Evolutionary conservation across 2,888 invertebrate species (phyloP), one percentile per base, ranked within the genome.

Genomic region (Scaptomyza polygonia): DNA sequence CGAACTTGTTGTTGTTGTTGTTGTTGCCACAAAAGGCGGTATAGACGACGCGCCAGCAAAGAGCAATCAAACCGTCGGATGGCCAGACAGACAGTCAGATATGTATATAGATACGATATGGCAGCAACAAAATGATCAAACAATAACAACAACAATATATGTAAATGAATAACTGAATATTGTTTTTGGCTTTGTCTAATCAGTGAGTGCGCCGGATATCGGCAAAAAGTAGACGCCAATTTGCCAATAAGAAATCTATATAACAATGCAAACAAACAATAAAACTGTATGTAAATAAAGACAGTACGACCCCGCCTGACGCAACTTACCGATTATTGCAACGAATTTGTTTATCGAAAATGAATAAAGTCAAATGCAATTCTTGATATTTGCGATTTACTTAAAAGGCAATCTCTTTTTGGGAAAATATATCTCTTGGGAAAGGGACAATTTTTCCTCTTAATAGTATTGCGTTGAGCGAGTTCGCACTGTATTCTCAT

Each of bases 1-100:
- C 67, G 71, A 75, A 85, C 72, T 85, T n/a, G n/a, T n/a, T 76
- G 72, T 79, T 75, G 85, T 81, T 71, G 62, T 42, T 25, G 43
- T 8, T 21, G 12, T n/a, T 43, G 47, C 82, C 74, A 44, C 74
- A 81, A 74, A 84, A 67, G 79, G 85, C 64, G 70, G 5, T 25
- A 5, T 5, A 25, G 25, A 25, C 62, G 18, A 48, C 79, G 67
- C 69, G 70, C 40, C 32, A 51, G 39, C 21, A 34, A 39, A 66
- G 18, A 49, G 30, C 45, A 42, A 34, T 47, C 21, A 51, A 39
- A 42, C 14, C 25, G 21, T 39, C 36, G 49, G 61, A 32, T 40
- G 30, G 40, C 34, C 47, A 53, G 44, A 40, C 54, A 65, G 54
- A n/a, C n/a, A n/a, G n/a, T n/a, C n/a, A n/a, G n/a, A n/a, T n/a